These are phyloP conservation scores for Riptortus pedestris DNA, from an alignment of 1,140 invertebrate species.

Conservation along the genomic window DNA sequence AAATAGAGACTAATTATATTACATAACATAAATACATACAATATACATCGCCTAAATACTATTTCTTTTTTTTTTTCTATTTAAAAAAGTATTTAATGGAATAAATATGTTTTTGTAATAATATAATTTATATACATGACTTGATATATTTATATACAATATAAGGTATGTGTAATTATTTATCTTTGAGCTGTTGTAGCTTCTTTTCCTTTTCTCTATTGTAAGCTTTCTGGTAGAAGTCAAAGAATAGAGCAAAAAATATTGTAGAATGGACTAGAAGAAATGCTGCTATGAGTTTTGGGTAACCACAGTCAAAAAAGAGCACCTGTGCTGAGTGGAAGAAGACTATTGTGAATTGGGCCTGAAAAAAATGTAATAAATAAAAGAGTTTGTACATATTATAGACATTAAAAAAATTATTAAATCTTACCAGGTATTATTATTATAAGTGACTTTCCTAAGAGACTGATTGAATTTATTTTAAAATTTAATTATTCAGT, in stretches of 20 bases:
- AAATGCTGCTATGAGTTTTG: slow-evolving; percentile 60
- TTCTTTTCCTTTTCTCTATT: slow-evolving; percentile 25
- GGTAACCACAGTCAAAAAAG: slow-evolving; percentile 63
- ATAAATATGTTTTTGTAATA: slow-evolving; percentile 9
- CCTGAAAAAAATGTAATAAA: slow-evolving; percentile 39
- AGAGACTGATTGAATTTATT: too few relatives aligned
- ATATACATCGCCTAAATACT: too few relatives aligned
- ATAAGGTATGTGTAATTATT: background rate
- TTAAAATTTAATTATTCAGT: too few relatives aligned
- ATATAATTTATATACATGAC: slow-evolving; percentile 12
- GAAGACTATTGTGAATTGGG: slow-evolving; percentile 68
- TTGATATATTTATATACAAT: background rate
- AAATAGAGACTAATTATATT: too few relatives aligned
- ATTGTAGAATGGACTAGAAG: slow-evolving; percentile 77
- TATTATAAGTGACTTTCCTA: too few relatives aligned
- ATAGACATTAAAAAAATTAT: too few relatives aligned
- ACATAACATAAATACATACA: too few relatives aligned
- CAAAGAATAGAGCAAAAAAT: slow-evolving; percentile 80
- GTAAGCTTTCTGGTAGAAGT: slow-evolving; percentile 84
- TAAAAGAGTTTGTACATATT: slow-evolving; percentile 14
- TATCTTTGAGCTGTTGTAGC: background rate
- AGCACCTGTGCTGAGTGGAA: slow-evolving; percentile 63
- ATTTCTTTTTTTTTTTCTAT: slow-evolving; percentile 5
- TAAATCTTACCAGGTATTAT: too few relatives aligned
- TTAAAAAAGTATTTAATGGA: background rate